A percentile compares a stretch with the other conserved stretches of the same genome.
phyloP scores from a whole-genome alignment of 2,797 vertebrate genomes.

The Pipistrellus kuhlii region DNA sequence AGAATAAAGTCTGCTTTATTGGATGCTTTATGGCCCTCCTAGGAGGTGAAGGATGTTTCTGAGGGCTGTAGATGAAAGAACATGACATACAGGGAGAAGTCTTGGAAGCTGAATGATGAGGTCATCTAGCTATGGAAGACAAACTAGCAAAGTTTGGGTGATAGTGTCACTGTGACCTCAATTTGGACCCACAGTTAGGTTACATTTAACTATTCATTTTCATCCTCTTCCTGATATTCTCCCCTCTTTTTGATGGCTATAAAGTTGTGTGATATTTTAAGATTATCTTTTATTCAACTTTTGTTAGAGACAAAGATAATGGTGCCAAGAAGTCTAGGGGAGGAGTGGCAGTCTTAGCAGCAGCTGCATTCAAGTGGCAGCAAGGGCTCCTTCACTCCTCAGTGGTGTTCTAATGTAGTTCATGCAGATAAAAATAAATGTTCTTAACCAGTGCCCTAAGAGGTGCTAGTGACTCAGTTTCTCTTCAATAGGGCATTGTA shows the following conservation, averaged over 20 bases:
- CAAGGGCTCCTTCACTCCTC: neutral
- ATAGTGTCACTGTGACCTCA: neutral
- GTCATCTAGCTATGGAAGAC: neutral
- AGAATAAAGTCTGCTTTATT: neutral
- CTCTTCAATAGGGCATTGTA: neutral
- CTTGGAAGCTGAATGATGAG: neutral
- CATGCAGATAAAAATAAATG: neutral
- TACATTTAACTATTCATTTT: neutral
- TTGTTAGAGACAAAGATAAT: neutral
- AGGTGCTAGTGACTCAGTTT: neutral
- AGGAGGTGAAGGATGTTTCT: neutral
- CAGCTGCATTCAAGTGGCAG: too few species aligned
- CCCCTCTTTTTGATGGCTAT: neutral
- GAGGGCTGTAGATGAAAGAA: neutral
- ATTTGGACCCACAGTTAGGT: neutral
- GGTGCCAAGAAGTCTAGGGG: neutral
- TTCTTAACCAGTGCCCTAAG: neutral
- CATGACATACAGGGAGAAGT: neutral
- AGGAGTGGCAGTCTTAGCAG: too few species aligned
- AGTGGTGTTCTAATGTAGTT: too few species aligned
- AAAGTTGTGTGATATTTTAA: neutral
- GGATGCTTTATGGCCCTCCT: neutral
- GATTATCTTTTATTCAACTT: neutral
- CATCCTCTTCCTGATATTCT: neutral
- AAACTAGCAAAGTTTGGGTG: neutral